Evolutionary conservation across 2,888 invertebrate species (phyloP).

Genomic region (Entomobrya multifasciata): DNA sequence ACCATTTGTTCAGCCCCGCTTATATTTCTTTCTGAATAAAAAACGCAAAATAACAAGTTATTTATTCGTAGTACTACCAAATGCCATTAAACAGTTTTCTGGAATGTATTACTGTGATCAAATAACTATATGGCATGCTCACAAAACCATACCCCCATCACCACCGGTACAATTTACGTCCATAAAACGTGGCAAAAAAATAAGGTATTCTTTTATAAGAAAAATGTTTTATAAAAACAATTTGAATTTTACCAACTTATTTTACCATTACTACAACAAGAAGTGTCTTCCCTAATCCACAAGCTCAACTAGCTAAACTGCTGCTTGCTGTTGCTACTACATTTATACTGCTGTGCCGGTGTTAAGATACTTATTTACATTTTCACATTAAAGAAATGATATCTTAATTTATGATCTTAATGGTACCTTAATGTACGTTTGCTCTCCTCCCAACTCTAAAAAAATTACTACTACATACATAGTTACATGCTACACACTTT

Average conservation of each 20-base stretch:
- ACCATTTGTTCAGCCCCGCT: slow-evolving; percentile 18
- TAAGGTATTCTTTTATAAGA: background rate
- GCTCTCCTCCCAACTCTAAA: slow-evolving; percentile 52
- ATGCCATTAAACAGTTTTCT: background rate
- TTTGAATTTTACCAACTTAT: background rate
- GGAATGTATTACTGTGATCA: slow-evolving; percentile 22
- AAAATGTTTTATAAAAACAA: background rate
- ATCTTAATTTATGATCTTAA: slow-evolving; percentile 76
- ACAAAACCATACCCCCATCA: too few relatives aligned
- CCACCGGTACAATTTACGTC: background rate
- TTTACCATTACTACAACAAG: too few relatives aligned
- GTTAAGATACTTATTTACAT: slow-evolving; percentile 67
- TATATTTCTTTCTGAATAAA: background rate
- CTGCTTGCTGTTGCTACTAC: background rate
- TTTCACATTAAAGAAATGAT: slow-evolving; percentile 69
- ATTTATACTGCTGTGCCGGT: slow-evolving; percentile 25
- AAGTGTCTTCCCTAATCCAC: slow-evolving; percentile 29
- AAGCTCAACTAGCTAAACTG: slow-evolving; percentile 34
- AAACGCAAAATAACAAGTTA: background rate
- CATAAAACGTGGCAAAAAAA: slow-evolving; percentile 28
- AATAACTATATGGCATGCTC: too few relatives aligned
- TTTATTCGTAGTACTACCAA: background rate
- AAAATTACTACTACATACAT: slow-evolving; percentile 50
- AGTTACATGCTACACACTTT: slow-evolving; percentile 27
- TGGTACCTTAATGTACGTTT: slow-evolving; percentile 73